These are phyloP conservation scores for Elephantulus edwardii DNA, from an alignment of 2,113 vertebrate species.

Conservation along the genomic window DNA sequence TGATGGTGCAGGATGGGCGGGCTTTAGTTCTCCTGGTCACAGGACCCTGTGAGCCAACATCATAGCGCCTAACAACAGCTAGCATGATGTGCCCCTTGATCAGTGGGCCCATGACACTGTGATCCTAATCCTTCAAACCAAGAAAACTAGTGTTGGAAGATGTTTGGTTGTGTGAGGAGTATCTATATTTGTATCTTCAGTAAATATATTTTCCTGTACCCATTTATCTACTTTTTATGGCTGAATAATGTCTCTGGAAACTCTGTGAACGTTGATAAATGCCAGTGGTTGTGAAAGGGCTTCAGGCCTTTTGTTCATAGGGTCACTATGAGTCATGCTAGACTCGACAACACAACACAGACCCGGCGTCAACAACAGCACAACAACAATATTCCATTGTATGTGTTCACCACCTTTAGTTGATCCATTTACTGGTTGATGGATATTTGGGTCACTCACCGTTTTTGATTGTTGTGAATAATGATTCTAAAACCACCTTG, in stretches of 20 bases:
- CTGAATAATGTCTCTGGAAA: no score
- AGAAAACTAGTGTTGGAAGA: not conserved
- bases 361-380: no score
- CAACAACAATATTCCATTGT: not conserved
- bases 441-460: not conserved
- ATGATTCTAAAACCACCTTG: not conserved
- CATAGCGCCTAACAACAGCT: no score
- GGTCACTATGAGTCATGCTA: no score
- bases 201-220: no score
- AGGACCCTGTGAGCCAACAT: no score
- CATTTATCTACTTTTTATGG: not conserved
- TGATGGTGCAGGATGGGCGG: not conserved
- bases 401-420: not conserved
- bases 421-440: not conserved
- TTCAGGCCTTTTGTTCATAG: no score
- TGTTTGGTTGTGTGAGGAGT: not conserved
- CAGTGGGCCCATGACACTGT: not conserved
- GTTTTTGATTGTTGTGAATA: not conserved
- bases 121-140: not conserved
- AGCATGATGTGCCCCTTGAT: no score
- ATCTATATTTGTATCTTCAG: not conserved
- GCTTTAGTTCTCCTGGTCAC: not conserved
- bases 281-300: no score
- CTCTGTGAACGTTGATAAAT: no score
- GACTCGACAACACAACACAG: no score